Evolutionary conservation across 1,140 invertebrate species (phyloP), one percentile per base, ranked within the genome.

Genomic region (Polyergus mexicanus): DNA sequence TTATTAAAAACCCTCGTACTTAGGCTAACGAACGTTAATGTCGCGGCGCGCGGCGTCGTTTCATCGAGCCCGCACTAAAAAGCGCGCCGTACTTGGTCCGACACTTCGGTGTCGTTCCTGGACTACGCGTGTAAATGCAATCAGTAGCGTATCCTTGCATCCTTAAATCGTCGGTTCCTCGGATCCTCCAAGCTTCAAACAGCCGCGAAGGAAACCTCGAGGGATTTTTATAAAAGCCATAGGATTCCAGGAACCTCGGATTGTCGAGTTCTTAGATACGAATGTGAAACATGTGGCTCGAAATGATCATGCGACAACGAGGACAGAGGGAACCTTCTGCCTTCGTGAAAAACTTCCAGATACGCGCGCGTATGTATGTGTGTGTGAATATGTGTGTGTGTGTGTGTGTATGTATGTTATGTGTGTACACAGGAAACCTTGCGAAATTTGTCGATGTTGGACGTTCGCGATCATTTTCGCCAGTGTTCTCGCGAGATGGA

Each of bases 321-420:
- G 74, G 76, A 81, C 69, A 75, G 58, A 78, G 56, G 80, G 75
- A 84, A 86, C 56, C 81, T 86, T 86, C 76, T 65, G 84, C 54
- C 54, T 68, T 62, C 56, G 72, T 60, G 76, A 72, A 41, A 72
- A 62, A 83, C 51, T 68, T n/a, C 22, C 28, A 71, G 72, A 80
- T 69, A n/a, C 22, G 44, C 60, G 77, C 44, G 51, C 25, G 28
- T 22, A 25, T 25, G 22, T 56, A 16, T 62, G 13, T 62, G 11
- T 76, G 38, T 60, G 32, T 62, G 2, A 7, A 25, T 35, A 19
- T 51, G 10, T 51, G 10, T 51, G 25, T 51, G 44, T 38, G 13
- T 54, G 4, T 80, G 19, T 76, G n/a, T n/a, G n/a, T n/a, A n/a
- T n/a, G n/a, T n/a, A n/a, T n/a, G n/a, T 10, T 47, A 3, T 8